Evolutionary conservation across 2,888 invertebrate species (phyloP), one percentile per base, ranked within the genome.

Genomic region (Pycnomerus fuliginosus): DNA sequence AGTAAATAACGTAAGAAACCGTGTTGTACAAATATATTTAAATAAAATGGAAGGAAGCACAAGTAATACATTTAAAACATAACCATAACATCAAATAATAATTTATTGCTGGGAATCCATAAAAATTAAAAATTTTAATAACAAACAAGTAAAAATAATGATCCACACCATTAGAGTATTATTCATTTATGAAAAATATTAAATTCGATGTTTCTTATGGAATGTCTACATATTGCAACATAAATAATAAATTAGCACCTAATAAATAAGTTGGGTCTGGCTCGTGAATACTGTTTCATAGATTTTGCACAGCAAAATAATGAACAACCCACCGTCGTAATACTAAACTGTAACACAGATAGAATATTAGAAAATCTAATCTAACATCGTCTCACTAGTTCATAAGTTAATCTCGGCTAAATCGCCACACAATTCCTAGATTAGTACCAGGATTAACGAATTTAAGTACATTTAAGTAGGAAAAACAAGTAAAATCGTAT

Each of bases 331-430:
- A 32, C 15, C 4, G 7, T 30, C 31, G 14, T 49, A 38, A 46
- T 45, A 49, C 44, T 45, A 49, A 25, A 25, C 20, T 45, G 37
- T 47, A 47, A 50, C 52, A 52, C 48, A 52, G 48, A 49, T 49
- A 44, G 43, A 52, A 49, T 52, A 49, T 49, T 52, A 49, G 36
- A 52, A 52, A 52, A 52, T 46, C 52, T 52, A 52, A 28, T 35
- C 48, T 52, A 52, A 52, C 51, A 49, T 40, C 41, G 24, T 41
- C 44, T 52, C 52, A 52, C 52, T 52, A 52, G 40, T 48, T 49
- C 52, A 46, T 49, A 52, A 49, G 48, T 50, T 44, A 43, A 11
- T 25, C 20, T 22, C 14, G 15, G 25, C 25, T 44, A 25, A 15
- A 33, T 25, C 20, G 7, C 36, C 34, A 34, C 16, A 23, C 25